Percentiles rank a stretch among this genome's conserved stretches.
phyloP scores from a whole-genome alignment of 2,888 invertebrate species.

The Geophilus truncorum region DNA sequence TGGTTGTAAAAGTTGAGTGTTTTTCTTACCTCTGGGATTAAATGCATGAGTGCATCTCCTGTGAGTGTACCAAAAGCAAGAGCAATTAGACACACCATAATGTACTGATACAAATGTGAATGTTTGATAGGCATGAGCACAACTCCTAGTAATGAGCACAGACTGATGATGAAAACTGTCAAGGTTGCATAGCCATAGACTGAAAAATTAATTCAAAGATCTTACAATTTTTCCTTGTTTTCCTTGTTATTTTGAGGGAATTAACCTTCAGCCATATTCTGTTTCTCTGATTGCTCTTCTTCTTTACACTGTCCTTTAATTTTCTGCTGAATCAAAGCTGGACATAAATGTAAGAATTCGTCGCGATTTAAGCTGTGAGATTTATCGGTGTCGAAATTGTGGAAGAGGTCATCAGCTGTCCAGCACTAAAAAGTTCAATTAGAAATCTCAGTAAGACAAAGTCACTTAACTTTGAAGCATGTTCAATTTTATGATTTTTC shows the following conservation, averaged over 20 bases:
- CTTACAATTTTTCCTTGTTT: too few relatives aligned
- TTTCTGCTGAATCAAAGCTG: conserved; percentile 39
- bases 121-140: conserved; percentile 45
- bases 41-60: conserved; percentile 51
- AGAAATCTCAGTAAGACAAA: neutral
- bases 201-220: conserved; percentile 33
- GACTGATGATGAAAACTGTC: conserved; percentile 48
- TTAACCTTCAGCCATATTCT: neutral
- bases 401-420: conserved; percentile 34
- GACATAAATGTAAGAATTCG: conserved; percentile 38
- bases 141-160: conserved; percentile 47
- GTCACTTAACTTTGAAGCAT: too few relatives aligned
- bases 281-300: too few relatives aligned
- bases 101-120: conserved; percentile 42
- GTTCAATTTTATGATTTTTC: too few relatives aligned
- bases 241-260: too few relatives aligned
- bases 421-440: too few relatives aligned
- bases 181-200: conserved; percentile 46
- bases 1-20: too few relatives aligned
- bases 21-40: conserved; percentile 51
- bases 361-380: conserved; percentile 33
- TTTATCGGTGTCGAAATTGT: conserved; percentile 32
- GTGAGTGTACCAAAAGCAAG: conserved; percentile 51
- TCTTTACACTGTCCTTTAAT: conserved; percentile 37
- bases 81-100: conserved; percentile 50